A percentile compares a stretch with the other conserved stretches of the same genome.
Evolutionary conservation across 2,113 vertebrate species (phyloP).

Genomic region (Talpa occidentalis): DNA sequence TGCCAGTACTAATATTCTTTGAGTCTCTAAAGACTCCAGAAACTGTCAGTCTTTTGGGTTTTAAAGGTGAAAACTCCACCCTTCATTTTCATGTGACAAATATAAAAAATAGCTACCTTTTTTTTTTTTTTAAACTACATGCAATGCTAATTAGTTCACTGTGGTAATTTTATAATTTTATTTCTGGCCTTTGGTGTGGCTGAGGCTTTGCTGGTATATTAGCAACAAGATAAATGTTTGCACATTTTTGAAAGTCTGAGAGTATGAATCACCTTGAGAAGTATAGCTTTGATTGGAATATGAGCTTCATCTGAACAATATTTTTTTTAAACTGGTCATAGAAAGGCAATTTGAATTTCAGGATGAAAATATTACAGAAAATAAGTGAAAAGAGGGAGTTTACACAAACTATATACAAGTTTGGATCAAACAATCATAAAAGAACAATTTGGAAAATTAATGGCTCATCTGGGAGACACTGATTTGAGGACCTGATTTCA

Average conservation of each 20-base stretch:
- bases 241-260: slow-evolving; percentile 63
- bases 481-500: background rate
- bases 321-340: background rate
- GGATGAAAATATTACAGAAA: background rate
- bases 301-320: background rate
- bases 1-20: slow-evolving; percentile 4
- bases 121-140: background rate
- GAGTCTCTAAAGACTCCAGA: slow-evolving; percentile 21
- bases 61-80: background rate
- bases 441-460: slow-evolving; percentile 17
- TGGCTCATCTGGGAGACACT: background rate
- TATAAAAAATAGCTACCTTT: slow-evolving; percentile 29
- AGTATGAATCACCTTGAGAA: slow-evolving; percentile 54
- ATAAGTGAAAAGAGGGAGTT: background rate
- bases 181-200: slow-evolving; percentile 53
- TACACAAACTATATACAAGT: background rate
- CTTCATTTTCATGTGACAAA: slow-evolving; percentile 55
- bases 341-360: slow-evolving; percentile 27
- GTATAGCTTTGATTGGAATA: slow-evolving; percentile 27
- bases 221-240: slow-evolving; percentile 55
- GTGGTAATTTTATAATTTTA: slow-evolving; percentile 58
- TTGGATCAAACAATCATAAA: background rate
- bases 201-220: slow-evolving; percentile 54
- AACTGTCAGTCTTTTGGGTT: background rate
- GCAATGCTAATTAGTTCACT: slow-evolving; percentile 25